Conservation (phyloP, 2,888 invertebrate genomes). For the Xiphydria camelus region DNA sequence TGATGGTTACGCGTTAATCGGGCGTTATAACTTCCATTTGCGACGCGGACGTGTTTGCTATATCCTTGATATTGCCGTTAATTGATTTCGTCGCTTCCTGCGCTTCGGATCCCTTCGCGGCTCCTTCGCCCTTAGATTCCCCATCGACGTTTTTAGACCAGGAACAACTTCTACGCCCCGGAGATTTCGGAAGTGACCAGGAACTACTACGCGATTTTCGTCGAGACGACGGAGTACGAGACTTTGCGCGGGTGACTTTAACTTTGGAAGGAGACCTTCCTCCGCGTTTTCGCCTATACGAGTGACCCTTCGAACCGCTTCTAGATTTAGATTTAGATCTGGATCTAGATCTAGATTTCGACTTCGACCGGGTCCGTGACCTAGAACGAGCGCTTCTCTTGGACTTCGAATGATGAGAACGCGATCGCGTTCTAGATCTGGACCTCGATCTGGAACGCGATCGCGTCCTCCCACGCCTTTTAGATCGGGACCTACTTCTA, state of each 20-base stretch:
- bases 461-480: conserved; percentile 19
- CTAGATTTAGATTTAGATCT: conserved; percentile 26
- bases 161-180: conserved; percentile 55
- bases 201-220: conserved; percentile 61
- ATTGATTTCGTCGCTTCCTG: background rate
- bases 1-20: no score
- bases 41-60: background rate
- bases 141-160: conserved; percentile 59
- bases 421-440: conserved; percentile 25
- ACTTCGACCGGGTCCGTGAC: conserved; percentile 25
- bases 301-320: conserved; percentile 23
- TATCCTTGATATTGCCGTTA: background rate
- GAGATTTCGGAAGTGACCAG: conserved; percentile 65
- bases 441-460: conserved; percentile 27
- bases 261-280: conserved; percentile 37
- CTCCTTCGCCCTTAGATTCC: conserved; percentile 11
- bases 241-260: conserved; percentile 43
- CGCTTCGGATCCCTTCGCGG: background rate
- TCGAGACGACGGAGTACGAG: conserved; percentile 34
- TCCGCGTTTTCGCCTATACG: conserved; percentile 31
- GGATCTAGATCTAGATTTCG: conserved; percentile 36
- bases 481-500: conserved; percentile 32
- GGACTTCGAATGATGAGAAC: conserved; percentile 13
- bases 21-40: conserved; percentile 25
- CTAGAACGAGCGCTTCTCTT: conserved; percentile 17